These are phyloP conservation scores for Bemisia tabaci DNA, from an alignment of 1,140 invertebrate species.

Conservation along the genomic window DNA sequence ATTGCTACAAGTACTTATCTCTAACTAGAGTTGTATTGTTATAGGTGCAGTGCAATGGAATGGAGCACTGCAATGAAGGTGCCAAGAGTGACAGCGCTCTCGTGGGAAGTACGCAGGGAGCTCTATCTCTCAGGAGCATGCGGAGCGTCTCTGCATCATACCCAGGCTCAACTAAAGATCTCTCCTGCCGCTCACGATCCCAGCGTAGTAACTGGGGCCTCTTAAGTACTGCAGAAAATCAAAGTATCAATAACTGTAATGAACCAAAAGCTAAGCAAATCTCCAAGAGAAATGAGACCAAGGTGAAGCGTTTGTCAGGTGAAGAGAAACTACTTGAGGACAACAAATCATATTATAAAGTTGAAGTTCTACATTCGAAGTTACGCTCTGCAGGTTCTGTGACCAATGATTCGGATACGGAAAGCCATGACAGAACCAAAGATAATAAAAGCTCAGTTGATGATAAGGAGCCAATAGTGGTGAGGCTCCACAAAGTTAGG, in stretches of 20 bases:
- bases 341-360: constrained; percentile 54
- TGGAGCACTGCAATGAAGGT: constrained; percentile 10
- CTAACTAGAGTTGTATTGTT: too few relatives aligned
- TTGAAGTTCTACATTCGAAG: constrained; percentile 54
- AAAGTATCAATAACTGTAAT: constrained; percentile 8
- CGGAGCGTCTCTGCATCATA: constrained; percentile 12
- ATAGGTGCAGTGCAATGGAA: constrained; percentile 19
- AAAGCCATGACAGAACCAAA: constrained; percentile 29
- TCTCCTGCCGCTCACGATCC: background rate
- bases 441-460: constrained; percentile 28
- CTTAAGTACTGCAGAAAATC: background rate
- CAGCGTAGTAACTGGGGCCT: background rate
- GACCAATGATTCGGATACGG: constrained; percentile 9
- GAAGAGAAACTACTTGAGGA: constrained; percentile 42
- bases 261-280: constrained; percentile 17
- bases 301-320: constrained; percentile 36
- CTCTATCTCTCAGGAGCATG: background rate
- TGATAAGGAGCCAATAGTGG: constrained; percentile 37
- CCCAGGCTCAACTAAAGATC: constrained; percentile 10
- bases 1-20: too few relatives aligned
- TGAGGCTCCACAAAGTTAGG: constrained; percentile 44
- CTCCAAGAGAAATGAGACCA: background rate
- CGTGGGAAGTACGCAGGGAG: constrained; percentile 2
- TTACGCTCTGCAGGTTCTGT: constrained; percentile 40
- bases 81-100: constrained; percentile 10